phyloP scores from a whole-genome alignment of 2,888 invertebrate species.

The Xylota sylvarum region DNA sequence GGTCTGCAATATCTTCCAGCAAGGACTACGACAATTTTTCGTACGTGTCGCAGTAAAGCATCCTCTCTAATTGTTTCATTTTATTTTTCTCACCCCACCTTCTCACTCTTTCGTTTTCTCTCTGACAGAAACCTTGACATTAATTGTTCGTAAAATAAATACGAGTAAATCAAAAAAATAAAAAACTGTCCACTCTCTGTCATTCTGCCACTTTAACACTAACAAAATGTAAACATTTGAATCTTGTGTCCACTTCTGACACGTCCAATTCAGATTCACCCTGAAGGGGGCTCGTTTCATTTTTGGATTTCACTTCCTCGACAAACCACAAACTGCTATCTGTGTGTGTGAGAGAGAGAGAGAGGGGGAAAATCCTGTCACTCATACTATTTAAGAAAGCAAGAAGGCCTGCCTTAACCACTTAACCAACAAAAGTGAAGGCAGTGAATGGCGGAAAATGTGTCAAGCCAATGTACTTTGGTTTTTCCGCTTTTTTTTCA shows the following conservation, averaged over 20 bases:
- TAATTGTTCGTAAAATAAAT: constrained; percentile 68
- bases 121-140: constrained; percentile 70
- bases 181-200: constrained; percentile 10
- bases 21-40: neutral
- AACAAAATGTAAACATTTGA: constrained; percentile 74
- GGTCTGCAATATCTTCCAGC: constrained; percentile 33
- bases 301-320: constrained; percentile 14
- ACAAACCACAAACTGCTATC: constrained; percentile 37
- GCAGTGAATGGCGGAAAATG: constrained; percentile 66
- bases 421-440: constrained; percentile 73
- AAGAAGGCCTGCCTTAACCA: constrained; percentile 57
- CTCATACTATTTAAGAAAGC: constrained; percentile 53
- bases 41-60: constrained; percentile 60
- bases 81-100: constrained; percentile 3
- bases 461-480: constrained; percentile 77
- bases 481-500: constrained; percentile 38
- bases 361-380: constrained; percentile 1
- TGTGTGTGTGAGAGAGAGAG: too few species aligned
- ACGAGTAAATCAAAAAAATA: constrained; percentile 8
- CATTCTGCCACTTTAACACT: constrained; percentile 43
- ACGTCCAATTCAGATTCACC: constrained; percentile 65
- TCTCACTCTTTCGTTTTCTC: constrained; percentile 8
- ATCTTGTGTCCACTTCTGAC: constrained; percentile 58
- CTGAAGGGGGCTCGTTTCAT: constrained; percentile 34
- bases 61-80: constrained; percentile 66